Evolutionary conservation across 2,113 vertebrate species (phyloP), one percentile per base, ranked within the genome.

Genomic region (Cranoglanis bouderius): DNA sequence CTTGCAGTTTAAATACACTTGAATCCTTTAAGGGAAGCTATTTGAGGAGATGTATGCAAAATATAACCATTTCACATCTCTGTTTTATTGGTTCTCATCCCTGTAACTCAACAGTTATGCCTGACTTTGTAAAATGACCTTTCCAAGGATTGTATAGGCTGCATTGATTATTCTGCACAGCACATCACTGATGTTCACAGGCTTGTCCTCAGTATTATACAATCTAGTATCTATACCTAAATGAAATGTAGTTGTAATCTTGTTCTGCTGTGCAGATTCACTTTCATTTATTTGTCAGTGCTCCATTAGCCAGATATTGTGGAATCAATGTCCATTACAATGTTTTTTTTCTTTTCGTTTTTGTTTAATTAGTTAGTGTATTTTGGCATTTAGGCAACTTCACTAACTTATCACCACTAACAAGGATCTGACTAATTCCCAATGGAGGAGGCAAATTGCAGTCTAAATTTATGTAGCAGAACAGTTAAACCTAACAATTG

Each of bases 61-160:
- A 55, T 21, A 32, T 29, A n/a, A 16, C 26, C 46, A 70, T 43
- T 77, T 77, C 78, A 4, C n/a, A 18, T 32, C n/a, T 81, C 16
- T 32, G 6, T 19, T 19, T 82, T 21, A 35, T 35, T 35, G 6
- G 29, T 21, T 51, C 8, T 7, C 78, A 55, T 82, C n/a, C 14
- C 51, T 55, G 29, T 6, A 35, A 57, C 18, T 19, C 5, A 82
- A 9, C 51, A 35, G 19, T 75, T 38, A 67, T 87, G 75, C n/a
- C 75, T 81, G 55, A 24, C 55, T 63, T 78, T 80, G 29, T 63
- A 21, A 61, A 87, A 53, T 67, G 63, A 87, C 59, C 57, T 63
- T 87, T 87, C 63, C 43, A 63, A 63, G 40, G 38, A 87, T 46
- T 63, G 53, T n/a, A 55, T n/a, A 46, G 14, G 24, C 32, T 59